phyloP scores from a whole-genome alignment of 2,797 vertebrate species.

The Cyprinodon diabolis region DNA sequence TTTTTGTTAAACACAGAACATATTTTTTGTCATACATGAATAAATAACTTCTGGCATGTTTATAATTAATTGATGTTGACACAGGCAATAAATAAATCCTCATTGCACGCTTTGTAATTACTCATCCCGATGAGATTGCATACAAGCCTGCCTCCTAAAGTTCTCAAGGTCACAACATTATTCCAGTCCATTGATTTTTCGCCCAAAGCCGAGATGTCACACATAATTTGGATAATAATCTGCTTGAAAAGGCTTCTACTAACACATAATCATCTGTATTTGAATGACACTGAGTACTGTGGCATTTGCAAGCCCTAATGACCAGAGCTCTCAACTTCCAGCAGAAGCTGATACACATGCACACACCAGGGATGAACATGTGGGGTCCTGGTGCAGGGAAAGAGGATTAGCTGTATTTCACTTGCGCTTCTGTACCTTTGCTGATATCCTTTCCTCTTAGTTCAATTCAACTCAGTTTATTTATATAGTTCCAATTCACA shows the following conservation, averaged over 20 bases:
- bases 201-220: slow-evolving; percentile 27
- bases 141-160: slow-evolving; percentile 41
- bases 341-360: not conserved
- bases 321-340: not conserved
- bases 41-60: slow-evolving; percentile 43
- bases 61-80: slow-evolving; percentile 69
- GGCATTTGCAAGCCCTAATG: slow-evolving; percentile 3
- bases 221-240: slow-evolving; percentile 37
- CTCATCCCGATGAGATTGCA: slow-evolving; percentile 45
- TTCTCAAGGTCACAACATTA: slow-evolving; percentile 66
- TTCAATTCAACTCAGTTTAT: too few species aligned
- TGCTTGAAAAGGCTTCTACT: slow-evolving; percentile 10
- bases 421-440: not conserved
- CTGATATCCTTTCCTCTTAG: not conserved
- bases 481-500: too few species aligned
- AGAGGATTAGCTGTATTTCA: not conserved
- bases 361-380: not conserved
- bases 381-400: not conserved
- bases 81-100: slow-evolving; percentile 48
- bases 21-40: slow-evolving; percentile 14
- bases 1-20: slow-evolving; percentile 32
- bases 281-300: not conserved
- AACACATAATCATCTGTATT: not conserved
- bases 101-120: slow-evolving; percentile 63
- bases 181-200: slow-evolving; percentile 48